phyloP scores from a whole-genome alignment of 2,797 vertebrate species.

The Pseudotriccus pelzelni region DNA sequence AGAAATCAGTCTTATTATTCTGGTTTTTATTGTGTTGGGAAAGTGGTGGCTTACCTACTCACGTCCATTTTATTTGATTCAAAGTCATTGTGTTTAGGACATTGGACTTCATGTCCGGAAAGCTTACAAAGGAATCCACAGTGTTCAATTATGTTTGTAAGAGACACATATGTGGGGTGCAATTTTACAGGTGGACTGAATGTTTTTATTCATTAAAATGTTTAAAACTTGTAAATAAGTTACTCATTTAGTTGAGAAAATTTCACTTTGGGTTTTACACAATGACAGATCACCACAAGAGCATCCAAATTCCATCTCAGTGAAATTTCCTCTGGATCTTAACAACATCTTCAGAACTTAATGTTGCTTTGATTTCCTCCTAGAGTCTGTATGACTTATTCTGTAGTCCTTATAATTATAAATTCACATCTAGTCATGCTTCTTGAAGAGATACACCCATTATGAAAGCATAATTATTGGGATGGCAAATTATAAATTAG shows the following conservation, averaged over 20 bases:
- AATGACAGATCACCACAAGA: neutral
- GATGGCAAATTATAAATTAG: slow-evolving; percentile 45
- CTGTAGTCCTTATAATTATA: neutral
- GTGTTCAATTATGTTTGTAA: neutral
- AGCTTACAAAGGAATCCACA: neutral
- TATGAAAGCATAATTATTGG: slow-evolving; percentile 26
- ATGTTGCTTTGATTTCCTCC: slow-evolving; percentile 44
- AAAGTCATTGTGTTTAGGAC: neutral
- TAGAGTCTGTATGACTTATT: neutral
- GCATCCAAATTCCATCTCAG: slow-evolving; percentile 14
- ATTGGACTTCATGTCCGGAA: neutral
- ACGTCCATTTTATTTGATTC: neutral
- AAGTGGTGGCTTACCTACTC: neutral
- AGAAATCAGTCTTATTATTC: neutral
- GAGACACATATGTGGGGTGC: neutral
- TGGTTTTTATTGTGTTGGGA: neutral
- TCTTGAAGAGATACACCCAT: neutral
- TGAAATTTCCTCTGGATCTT: slow-evolving; percentile 38
- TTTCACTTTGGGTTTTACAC: neutral
- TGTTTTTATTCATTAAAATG: neutral
- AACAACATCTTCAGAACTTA: slow-evolving; percentile 1
- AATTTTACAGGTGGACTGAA: neutral
- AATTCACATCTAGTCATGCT: slow-evolving; percentile 35
- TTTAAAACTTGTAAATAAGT: slow-evolving; percentile 23
- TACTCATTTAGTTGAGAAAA: neutral